Evolutionary conservation across 2,113 vertebrate species (phyloP).

Genomic region (Junco hyemalis): DNA sequence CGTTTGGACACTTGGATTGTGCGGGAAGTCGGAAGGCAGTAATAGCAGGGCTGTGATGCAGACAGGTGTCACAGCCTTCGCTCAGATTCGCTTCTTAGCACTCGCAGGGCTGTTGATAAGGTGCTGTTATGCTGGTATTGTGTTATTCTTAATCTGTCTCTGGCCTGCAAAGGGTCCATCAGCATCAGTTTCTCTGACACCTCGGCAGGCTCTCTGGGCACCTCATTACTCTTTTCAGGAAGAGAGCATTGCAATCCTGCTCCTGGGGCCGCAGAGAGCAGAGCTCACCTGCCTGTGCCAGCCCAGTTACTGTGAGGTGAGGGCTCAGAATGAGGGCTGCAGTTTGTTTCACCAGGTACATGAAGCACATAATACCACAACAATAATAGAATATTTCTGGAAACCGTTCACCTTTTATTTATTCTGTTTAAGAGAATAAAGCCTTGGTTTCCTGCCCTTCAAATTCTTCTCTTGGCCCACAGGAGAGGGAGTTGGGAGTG

Average conservation of each 20-base stretch:
- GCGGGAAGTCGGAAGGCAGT: neutral
- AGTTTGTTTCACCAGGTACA: neutral
- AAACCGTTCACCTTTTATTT: neutral
- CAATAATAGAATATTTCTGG: neutral
- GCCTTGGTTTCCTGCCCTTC: neutral
- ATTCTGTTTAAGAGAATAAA: neutral
- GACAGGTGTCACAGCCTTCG: neutral
- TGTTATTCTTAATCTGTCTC: constrained; percentile 33
- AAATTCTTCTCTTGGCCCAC: neutral
- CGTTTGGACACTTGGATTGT: neutral
- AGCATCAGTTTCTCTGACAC: constrained; percentile 21
- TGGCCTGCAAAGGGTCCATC: neutral
- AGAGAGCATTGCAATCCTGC: neutral
- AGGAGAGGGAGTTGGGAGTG: neutral
- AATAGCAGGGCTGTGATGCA: neutral
- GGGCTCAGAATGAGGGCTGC: neutral
- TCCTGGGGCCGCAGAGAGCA: neutral
- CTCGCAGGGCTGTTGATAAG: neutral
- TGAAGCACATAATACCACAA: neutral
- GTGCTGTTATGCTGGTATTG: constrained; percentile 5
- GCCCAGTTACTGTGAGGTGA: accelerated
- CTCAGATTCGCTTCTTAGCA: neutral
- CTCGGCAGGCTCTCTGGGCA: neutral
- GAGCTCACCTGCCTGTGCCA: neutral
- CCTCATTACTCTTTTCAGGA: constrained; percentile 27